Conservation (phyloP, 2,888 invertebrate species). For the Marronus borbonicus region DNA sequence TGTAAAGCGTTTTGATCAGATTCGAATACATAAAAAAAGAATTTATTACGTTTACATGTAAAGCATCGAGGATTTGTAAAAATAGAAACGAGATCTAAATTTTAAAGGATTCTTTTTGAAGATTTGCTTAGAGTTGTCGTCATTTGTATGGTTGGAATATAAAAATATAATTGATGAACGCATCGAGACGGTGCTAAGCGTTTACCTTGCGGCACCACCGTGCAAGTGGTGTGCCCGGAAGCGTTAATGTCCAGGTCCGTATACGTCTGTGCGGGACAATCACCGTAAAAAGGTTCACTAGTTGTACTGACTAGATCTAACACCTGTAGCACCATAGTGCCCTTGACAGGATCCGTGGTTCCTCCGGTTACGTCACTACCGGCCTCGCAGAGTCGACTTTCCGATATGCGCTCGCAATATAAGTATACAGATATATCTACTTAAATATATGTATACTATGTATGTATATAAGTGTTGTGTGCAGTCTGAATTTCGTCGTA, state of each 20-base stretch:
- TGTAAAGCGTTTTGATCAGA: no score
- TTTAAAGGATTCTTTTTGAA: no score
- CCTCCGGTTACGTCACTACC: conserved; percentile 63
- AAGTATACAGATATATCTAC: conserved; percentile 6
- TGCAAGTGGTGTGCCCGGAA: conserved; percentile 69
- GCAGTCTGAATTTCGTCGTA: conserved; percentile 1
- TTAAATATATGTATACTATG: conserved; percentile 10
- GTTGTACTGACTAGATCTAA: conserved; percentile 75
- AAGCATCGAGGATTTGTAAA: no score
- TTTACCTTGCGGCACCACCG: conserved; percentile 68
- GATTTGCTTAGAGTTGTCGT: not conserved
- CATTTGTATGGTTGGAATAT: not conserved
- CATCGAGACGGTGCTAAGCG: conserved; percentile 12
- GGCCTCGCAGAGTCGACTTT: conserved; percentile 51
- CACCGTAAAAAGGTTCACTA: conserved; percentile 82
- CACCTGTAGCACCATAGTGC: conserved; percentile 84
- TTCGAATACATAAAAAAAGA: no score
- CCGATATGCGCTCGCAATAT: conserved; percentile 5
- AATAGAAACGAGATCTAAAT: no score
- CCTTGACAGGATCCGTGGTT: conserved; percentile 72
- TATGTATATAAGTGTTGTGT: conserved; percentile 13
- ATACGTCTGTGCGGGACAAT: conserved; percentile 71
- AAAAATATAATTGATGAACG: not conserved
- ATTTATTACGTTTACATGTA: no score
- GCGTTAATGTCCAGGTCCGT: conserved; percentile 70